A percentile compares a stretch with the other conserved stretches of the same genome.
These are phyloP conservation scores for Tromatobia lineatoria DNA, from an alignment of 2,888 invertebrate species.

Conservation along the genomic window DNA sequence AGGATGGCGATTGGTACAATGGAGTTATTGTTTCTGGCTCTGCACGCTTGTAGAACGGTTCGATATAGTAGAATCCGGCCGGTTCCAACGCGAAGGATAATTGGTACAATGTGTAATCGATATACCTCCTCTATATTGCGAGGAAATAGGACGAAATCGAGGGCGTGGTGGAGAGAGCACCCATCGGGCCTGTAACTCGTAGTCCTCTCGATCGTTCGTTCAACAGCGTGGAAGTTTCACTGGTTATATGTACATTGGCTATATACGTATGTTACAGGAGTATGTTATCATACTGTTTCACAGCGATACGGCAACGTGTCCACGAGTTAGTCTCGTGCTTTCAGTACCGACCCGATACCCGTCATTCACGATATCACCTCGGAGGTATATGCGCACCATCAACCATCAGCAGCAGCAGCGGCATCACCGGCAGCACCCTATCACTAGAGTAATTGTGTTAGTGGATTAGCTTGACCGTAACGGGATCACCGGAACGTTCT, in stretches of 20 bases:
- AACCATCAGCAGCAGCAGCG: constrained; percentile 44
- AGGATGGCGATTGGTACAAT: constrained; percentile 31
- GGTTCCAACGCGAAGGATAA: constrained; percentile 28
- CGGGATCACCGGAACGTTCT: constrained; percentile 67
- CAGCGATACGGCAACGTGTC: constrained; percentile 13
- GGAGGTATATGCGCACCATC: constrained; percentile 41
- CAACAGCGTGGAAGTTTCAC: constrained; percentile 19
- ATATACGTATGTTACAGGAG: constrained; percentile 27
- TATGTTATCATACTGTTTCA: constrained; percentile 33
- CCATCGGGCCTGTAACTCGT: constrained; percentile 10
- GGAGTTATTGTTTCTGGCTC: constrained; percentile 44
- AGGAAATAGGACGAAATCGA: constrained; percentile 51
- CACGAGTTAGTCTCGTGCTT: constrained; percentile 31
- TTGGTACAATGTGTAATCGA: constrained; percentile 51
- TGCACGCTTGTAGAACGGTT: not conserved
- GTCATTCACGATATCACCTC: constrained; percentile 60
- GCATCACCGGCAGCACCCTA: constrained; percentile 47
- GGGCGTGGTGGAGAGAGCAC: constrained; percentile 10
- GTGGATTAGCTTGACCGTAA: constrained; percentile 67
- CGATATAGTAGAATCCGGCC: constrained; percentile 15
- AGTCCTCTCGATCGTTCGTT: not conserved
- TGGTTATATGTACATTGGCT: constrained; percentile 7
- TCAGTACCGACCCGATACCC: constrained; percentile 23
- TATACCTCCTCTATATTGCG: constrained; percentile 26
- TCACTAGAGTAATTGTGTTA: constrained; percentile 65